Percentiles rank a stretch among this genome's conserved stretches.
Conservation (phyloP, 2,888 invertebrate genomes). For the Pycnomerus fuliginosus region DNA sequence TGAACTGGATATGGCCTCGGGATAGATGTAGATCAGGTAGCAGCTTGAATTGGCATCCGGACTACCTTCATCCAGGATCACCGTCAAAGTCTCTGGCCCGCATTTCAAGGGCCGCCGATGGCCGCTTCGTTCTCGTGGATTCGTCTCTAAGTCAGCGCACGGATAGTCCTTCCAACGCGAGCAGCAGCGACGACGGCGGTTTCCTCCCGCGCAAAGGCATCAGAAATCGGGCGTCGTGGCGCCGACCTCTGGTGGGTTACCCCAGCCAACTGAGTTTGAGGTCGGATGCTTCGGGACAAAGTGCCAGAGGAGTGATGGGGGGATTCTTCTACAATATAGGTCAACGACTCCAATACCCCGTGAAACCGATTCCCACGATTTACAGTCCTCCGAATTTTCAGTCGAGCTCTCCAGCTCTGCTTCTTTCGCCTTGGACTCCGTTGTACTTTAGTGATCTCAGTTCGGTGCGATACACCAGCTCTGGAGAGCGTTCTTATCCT, state of each 20-base stretch:
- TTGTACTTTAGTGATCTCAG: conserved; percentile 84
- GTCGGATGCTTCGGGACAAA: conserved; percentile 58
- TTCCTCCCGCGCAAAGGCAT: conserved; percentile 64
- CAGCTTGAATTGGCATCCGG: conserved; percentile 41
- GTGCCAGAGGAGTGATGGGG: conserved; percentile 50
- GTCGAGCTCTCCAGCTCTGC: conserved; percentile 64
- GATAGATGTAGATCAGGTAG: conserved; percentile 63
- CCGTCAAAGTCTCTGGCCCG: conserved; percentile 58
- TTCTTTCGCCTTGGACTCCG: conserved; percentile 68
- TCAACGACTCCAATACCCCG: conserved; percentile 44
- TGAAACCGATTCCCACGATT: conserved; percentile 48
- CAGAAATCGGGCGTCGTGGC: conserved; percentile 63
- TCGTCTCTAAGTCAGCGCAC: conserved; percentile 56
- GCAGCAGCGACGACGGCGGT: conserved; percentile 79
- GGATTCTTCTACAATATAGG: conserved; percentile 32
- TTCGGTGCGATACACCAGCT: conserved; percentile 79
- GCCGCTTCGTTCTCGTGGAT: conserved; percentile 68
- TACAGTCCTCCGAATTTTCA: conserved; percentile 59
- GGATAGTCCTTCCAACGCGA: conserved; percentile 57
- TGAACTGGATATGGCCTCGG: conserved; percentile 76
- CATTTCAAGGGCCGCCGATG: conserved; percentile 73
- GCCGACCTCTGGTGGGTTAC: conserved; percentile 63
- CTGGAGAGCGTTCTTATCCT: conserved; percentile 71
- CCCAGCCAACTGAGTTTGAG: conserved; percentile 69
- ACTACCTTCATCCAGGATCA: conserved; percentile 47